A percentile compares a stretch with the other conserved stretches of the same genome.
Conservation (phyloP, 2,113 vertebrate species). For the Oceanodroma tethys region DNA sequence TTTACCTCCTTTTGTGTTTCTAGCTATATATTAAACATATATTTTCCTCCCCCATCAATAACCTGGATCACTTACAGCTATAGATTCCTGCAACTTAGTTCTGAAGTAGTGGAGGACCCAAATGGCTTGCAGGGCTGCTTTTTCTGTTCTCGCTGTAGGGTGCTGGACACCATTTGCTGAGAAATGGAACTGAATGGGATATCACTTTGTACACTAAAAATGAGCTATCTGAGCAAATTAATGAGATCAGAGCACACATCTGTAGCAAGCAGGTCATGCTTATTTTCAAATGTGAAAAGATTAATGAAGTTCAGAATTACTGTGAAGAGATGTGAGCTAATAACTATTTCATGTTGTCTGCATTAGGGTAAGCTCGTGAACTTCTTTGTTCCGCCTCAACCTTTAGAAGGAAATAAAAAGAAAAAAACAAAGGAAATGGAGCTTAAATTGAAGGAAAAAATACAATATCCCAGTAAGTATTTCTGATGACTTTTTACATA, state of each 20-base stretch:
- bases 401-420: conserved; percentile 75
- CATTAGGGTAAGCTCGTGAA: conserved; percentile 88
- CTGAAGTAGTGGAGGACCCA: background rate
- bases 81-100: background rate
- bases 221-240: background rate
- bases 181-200: background rate
- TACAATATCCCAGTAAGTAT: conserved; percentile 86
- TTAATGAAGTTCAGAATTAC: background rate
- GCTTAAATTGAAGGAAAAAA: conserved; percentile 83
- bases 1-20: background rate
- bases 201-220: background rate
- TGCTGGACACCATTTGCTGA: background rate
- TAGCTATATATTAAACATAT: background rate
- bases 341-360: conserved; percentile 40
- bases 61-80: background rate
- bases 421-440: conserved; percentile 66
- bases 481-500: background rate
- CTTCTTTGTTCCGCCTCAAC: conserved; percentile 90
- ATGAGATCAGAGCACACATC: background rate
- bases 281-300: background rate
- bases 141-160: background rate
- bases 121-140: background rate
- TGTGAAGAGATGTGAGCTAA: background rate
- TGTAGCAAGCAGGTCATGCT: background rate
- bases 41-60: background rate